Evolutionary conservation across 2,797 vertebrate species (phyloP).

Genomic region (Amblyopsis hoosieri): DNA sequence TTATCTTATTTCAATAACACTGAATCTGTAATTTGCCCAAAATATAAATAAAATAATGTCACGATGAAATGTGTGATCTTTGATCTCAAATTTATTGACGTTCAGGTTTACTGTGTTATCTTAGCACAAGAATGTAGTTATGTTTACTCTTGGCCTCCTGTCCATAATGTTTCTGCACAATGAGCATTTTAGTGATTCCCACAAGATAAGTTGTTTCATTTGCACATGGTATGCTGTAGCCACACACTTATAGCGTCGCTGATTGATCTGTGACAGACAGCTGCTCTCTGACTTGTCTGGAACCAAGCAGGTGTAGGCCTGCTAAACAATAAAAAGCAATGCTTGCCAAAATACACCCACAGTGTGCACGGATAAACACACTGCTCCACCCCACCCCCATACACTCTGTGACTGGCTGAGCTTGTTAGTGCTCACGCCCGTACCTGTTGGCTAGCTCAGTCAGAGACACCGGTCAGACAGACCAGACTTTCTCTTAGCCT

Average conservation of each 20-base stretch:
- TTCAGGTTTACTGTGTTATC: conserved; percentile 4
- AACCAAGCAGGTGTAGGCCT: conserved; percentile 42
- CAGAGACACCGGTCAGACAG: conserved; percentile 72
- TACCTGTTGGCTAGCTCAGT: conserved; percentile 65
- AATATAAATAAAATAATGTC: not conserved
- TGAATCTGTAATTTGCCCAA: not conserved
- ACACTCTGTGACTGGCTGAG: conserved; percentile 71
- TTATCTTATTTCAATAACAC: not conserved
- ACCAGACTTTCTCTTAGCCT: conserved; percentile 31
- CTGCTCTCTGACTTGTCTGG: conserved; percentile 25
- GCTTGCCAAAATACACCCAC: conserved; percentile 47
- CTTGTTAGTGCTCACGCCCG: conserved; percentile 74
- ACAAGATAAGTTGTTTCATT: conserved; percentile 51
- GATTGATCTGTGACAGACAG: conserved; percentile 38
- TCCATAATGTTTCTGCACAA: conserved; percentile 49
- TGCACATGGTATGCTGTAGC: conserved; percentile 16
- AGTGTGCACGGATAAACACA: conserved; percentile 4
- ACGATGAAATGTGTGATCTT: not conserved
- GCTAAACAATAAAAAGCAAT: conserved; percentile 30
- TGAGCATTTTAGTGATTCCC: conserved; percentile 59
- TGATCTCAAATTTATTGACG: not conserved
- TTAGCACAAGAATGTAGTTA: conserved; percentile 12
- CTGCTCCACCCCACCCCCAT: conserved; percentile 69
- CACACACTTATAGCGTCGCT: conserved; percentile 7
- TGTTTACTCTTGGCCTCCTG: conserved; percentile 39